Evolutionary conservation across 1,140 invertebrate genomes (phyloP).

Genomic region (Drosophila nigrodunni): DNA sequence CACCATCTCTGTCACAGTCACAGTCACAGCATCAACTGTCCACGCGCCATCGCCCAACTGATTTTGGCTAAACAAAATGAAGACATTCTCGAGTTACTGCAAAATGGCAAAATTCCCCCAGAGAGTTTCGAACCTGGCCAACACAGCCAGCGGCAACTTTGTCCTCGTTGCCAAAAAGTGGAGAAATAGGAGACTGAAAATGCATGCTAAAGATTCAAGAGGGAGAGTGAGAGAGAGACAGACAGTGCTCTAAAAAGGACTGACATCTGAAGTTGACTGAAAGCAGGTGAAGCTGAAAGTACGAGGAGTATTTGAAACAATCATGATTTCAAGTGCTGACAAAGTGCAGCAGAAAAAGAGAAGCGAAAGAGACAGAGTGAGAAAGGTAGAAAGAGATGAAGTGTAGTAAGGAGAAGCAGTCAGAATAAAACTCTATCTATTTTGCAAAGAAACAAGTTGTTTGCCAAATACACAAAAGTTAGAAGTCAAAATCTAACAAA

Average conservation of each 20-base stretch:
- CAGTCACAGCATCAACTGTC: conserved; percentile 30
- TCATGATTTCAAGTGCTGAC: conserved; percentile 27
- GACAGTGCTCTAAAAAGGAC: conserved; percentile 16
- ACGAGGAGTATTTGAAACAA: conserved; percentile 44
- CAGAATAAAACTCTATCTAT: conserved; percentile 6
- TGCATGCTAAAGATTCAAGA: conserved; percentile 30
- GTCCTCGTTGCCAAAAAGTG: conserved; percentile 39
- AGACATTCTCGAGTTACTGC: conserved; percentile 48
- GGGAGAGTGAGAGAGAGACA: background rate
- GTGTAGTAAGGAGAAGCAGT: background rate
- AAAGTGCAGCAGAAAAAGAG: background rate
- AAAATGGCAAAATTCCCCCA: conserved; percentile 34
- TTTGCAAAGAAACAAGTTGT: conserved; percentile 9
- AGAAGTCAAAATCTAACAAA: background rate
- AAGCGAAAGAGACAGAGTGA: background rate
- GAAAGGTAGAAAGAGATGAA: background rate
- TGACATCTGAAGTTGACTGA: conserved; percentile 47
- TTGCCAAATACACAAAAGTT: conserved; percentile 19
- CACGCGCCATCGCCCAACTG: conserved; percentile 61
- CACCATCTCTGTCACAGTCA: background rate
- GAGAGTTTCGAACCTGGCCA: conserved; percentile 22
- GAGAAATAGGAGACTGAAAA: conserved; percentile 16
- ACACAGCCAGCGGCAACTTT: conserved; percentile 43
- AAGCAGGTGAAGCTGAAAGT: conserved; percentile 26
- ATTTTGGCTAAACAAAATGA: conserved; percentile 65